Evolutionary conservation across 2,113 vertebrate genomes (phyloP).

Genomic region (Malurus cyaneus): DNA sequence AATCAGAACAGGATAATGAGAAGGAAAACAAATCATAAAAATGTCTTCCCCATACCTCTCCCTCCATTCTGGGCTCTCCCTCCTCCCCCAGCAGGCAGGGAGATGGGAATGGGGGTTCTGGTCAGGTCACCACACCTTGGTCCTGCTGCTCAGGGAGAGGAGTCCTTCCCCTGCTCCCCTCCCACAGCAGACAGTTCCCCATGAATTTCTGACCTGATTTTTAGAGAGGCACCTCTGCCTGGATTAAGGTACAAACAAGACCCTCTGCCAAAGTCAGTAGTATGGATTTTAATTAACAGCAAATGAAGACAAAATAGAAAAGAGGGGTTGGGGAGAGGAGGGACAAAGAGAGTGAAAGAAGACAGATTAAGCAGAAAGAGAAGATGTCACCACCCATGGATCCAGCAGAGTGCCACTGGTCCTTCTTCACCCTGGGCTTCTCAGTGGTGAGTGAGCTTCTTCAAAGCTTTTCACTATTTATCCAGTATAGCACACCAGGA

Average conservation of each 20-base stretch:
- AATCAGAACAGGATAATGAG: background rate
- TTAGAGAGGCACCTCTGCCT: accelerated
- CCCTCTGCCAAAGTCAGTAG: background rate
- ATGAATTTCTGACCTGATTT: background rate
- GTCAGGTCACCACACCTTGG: background rate
- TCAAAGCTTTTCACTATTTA: background rate
- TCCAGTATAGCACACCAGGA: background rate
- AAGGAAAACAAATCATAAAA: background rate
- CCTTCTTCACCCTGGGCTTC: background rate
- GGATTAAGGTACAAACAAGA: background rate
- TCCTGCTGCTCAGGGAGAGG: background rate
- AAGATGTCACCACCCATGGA: background rate
- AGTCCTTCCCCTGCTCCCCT: background rate
- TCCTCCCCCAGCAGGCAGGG: background rate
- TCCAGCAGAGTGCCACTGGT: accelerated
- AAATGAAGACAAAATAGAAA: too few relatives aligned
- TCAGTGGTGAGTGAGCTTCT: background rate
- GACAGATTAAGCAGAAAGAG: background rate
- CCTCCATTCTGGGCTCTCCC: background rate
- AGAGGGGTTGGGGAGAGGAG: accelerated
- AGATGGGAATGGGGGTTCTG: background rate
- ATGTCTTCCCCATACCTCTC: too few relatives aligned
- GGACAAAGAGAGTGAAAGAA: background rate
- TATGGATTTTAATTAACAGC: background rate
- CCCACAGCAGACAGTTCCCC: background rate